These are phyloP conservation scores for Neodon shergylaensis DNA, from an alignment of 2,113 vertebrate species.

Conservation along the genomic window DNA sequence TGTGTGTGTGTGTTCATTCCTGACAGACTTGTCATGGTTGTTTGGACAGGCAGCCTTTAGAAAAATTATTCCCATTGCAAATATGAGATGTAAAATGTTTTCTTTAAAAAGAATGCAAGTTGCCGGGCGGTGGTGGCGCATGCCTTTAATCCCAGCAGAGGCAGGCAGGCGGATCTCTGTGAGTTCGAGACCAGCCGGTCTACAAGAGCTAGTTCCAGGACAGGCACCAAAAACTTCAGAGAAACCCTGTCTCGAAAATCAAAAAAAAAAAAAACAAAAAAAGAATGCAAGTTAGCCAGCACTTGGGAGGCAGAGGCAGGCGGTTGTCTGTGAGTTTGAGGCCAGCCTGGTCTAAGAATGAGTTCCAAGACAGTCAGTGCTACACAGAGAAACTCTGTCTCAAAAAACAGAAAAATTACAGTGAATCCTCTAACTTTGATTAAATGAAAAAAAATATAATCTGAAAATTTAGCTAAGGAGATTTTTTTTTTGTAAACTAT, in stretches of 20 bases:
- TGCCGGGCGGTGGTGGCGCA: background rate
- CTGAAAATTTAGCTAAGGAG: constrained; percentile 12
- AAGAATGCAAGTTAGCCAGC: background rate
- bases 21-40: background rate
- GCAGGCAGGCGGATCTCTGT: too few species aligned
- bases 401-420: constrained; percentile 50
- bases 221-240: too few species aligned
- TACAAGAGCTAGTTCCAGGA: too few species aligned
- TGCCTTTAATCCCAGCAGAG: too few species aligned
- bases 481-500: background rate
- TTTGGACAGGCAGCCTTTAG: constrained; percentile 14
- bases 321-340: background rate
- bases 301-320: background rate
- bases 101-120: constrained; percentile 22
- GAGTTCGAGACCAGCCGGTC: too few species aligned
- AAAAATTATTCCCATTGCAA: background rate
- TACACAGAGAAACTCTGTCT: background rate
- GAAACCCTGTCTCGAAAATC: too few species aligned
- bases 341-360: background rate
- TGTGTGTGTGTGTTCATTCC: background rate
- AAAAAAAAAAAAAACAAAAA: constrained; percentile 44
- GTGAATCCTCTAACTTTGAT: background rate
- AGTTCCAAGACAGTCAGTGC: background rate
- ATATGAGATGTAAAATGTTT: constrained; percentile 1
- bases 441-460: constrained; percentile 17